phyloP scores from a whole-genome alignment of 2,888 invertebrate species.

The Craniophora ligustri region DNA sequence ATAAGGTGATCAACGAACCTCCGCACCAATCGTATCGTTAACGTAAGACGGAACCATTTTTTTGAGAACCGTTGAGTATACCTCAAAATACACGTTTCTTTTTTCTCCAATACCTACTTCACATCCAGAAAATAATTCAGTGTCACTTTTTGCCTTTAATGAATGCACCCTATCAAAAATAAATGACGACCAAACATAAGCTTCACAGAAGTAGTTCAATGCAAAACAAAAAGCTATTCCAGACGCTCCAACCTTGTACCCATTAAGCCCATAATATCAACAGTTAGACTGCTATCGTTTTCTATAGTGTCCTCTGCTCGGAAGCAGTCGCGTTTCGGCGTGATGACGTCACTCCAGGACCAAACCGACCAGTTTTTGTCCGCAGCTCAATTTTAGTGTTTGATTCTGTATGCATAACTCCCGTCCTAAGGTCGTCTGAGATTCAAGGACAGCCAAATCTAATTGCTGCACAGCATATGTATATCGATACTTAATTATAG shows the following conservation, averaged over 20 bases:
- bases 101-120: neutral
- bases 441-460: conserved; percentile 78
- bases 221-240: conserved; percentile 54
- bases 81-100: too few relatives aligned
- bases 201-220: conserved; percentile 11
- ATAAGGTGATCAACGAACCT: too few relatives aligned
- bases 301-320: conserved; percentile 67
- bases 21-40: too few relatives aligned
- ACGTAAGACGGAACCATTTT: too few relatives aligned
- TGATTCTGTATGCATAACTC: conserved; percentile 87
- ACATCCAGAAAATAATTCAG: neutral
- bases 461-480: conserved; percentile 63
- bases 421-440: conserved; percentile 84
- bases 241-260: conserved; percentile 63
- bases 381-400: conserved; percentile 82
- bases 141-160: neutral
- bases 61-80: too few relatives aligned
- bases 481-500: conserved; percentile 40
- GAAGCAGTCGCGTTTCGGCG: conserved; percentile 73
- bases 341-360: conserved; percentile 75
- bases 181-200: conserved; percentile 12
- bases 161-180: neutral
- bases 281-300: conserved; percentile 74
- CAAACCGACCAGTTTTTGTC: conserved; percentile 78
- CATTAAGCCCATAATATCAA: conserved; percentile 56